These are phyloP conservation scores for Saccostrea glomerata DNA, from an alignment of 1,140 invertebrate species.

Conservation along the genomic window DNA sequence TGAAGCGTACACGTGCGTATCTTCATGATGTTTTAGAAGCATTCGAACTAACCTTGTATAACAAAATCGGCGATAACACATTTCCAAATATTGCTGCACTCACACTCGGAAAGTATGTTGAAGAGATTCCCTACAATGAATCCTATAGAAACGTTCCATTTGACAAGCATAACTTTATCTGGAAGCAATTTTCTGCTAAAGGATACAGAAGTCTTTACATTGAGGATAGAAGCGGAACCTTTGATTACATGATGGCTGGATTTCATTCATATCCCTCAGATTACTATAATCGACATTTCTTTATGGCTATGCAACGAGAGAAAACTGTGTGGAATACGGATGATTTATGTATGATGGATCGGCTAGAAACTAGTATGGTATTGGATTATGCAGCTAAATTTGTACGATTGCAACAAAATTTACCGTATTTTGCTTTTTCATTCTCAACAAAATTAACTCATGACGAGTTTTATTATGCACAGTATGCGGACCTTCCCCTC, in stretches of 20 bases:
- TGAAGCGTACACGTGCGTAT: conserved; percentile 85
- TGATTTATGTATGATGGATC: conserved; percentile 71
- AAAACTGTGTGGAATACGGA: conserved; percentile 71
- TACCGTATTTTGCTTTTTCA: conserved; percentile 76
- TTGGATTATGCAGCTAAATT: conserved; percentile 73
- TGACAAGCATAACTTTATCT: conserved; percentile 80
- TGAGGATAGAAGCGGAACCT: conserved; percentile 81
- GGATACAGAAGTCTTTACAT: conserved; percentile 81
- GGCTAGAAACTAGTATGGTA: conserved; percentile 73
- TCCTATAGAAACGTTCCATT: conserved; percentile 68
- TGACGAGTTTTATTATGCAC: conserved; percentile 71
- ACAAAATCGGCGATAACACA: conserved; percentile 78
- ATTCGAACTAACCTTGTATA: conserved; percentile 75
- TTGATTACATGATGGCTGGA: conserved; percentile 79
- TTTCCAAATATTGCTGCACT: conserved; percentile 78
- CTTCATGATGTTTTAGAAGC: conserved; percentile 77
- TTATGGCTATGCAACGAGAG: conserved; percentile 73
- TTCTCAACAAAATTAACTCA: conserved; percentile 78
- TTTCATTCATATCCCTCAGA: conserved; percentile 79
- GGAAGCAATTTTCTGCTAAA: conserved; percentile 79
- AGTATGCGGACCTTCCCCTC: conserved; percentile 71
- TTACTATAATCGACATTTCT: conserved; percentile 79
- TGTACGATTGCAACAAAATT: conserved; percentile 58
- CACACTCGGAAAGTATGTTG: conserved; percentile 73
- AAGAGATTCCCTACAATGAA: conserved; percentile 77